Conservation (phyloP, 2,797 vertebrate genomes). For the Salarias fasciatus region DNA sequence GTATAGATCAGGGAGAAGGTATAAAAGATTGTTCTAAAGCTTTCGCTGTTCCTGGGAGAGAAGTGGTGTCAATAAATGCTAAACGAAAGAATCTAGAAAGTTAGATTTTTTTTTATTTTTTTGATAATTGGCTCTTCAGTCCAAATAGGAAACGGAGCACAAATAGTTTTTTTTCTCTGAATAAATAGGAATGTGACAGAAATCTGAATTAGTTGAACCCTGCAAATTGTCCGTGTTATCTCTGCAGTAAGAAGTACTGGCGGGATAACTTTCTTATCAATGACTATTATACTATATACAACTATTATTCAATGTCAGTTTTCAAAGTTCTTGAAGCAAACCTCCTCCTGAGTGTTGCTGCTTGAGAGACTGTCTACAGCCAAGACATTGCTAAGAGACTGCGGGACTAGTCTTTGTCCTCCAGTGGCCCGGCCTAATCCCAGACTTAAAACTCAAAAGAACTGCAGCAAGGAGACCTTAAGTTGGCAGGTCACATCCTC, state of each 20-base stretch:
- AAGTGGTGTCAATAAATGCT: background rate
- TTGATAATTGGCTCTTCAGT: too few species aligned
- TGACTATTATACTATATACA: too few species aligned
- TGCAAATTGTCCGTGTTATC: background rate
- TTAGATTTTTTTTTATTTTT: slow-evolving; percentile 1
- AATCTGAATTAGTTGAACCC: background rate
- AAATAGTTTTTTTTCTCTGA: background rate
- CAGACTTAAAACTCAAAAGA: slow-evolving; percentile 2
- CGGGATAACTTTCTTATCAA: too few species aligned
- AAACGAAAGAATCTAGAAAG: slow-evolving; percentile 10
- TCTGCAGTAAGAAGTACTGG: background rate
- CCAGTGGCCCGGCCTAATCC: background rate
- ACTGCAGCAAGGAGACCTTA: background rate
- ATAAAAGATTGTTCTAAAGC: slow-evolving; percentile 8
- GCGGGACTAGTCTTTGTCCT: background rate
- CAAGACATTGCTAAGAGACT: background rate
- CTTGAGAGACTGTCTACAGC: background rate
- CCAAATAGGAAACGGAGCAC: background rate
- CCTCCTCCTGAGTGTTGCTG: background rate
- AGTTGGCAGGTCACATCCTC: slow-evolving; percentile 2
- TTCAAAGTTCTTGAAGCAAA: background rate
- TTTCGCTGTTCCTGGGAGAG: background rate
- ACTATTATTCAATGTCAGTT: too few species aligned
- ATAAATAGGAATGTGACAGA: background rate
- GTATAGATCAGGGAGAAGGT: slow-evolving; percentile 3